phyloP scores from a whole-genome alignment of 1,140 invertebrate genomes.

The Ganaspis sp. region DNA sequence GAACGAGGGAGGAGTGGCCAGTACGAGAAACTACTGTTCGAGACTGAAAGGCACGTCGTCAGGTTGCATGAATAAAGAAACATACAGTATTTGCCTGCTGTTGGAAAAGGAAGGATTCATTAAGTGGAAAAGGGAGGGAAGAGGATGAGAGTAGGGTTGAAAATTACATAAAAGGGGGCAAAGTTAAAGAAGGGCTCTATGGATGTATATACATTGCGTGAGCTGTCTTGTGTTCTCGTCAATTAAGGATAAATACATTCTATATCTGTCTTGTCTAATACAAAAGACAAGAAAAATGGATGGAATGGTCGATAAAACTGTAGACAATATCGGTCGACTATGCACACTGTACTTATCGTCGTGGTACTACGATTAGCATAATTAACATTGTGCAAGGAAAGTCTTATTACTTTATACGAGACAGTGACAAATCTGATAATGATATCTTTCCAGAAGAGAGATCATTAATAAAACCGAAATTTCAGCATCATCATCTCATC shows the following conservation, averaged over 20 bases:
- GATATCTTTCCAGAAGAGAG: too few relatives aligned
- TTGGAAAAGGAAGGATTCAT: constrained; percentile 32
- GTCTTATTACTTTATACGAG: neutral
- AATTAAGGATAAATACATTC: constrained; percentile 69
- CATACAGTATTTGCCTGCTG: constrained; percentile 25
- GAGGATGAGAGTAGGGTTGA: constrained; percentile 30
- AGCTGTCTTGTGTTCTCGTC: constrained; percentile 63
- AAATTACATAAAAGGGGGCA: constrained; percentile 47
- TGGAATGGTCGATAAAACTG: constrained; percentile 57
- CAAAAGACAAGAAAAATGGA: constrained; percentile 59
- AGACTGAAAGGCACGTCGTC: constrained; percentile 53
- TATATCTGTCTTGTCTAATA: constrained; percentile 62
- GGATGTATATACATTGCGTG: constrained; percentile 55
- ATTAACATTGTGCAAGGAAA: neutral
- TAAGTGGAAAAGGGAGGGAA: neutral
- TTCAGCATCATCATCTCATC: too few relatives aligned
- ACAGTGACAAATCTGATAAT: constrained; percentile 9
- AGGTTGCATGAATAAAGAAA: constrained; percentile 52
- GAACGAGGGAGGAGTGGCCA: constrained; percentile 36
- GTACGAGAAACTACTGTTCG: constrained; percentile 48
- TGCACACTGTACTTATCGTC: neutral
- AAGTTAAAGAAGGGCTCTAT: constrained; percentile 30
- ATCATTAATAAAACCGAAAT: too few relatives aligned
- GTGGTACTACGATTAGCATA: neutral
- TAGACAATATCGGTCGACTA: constrained; percentile 34